These are phyloP conservation scores for Alouatta palliata DNA, from an alignment of 2,113 vertebrate genomes.

Conservation along the genomic window DNA sequence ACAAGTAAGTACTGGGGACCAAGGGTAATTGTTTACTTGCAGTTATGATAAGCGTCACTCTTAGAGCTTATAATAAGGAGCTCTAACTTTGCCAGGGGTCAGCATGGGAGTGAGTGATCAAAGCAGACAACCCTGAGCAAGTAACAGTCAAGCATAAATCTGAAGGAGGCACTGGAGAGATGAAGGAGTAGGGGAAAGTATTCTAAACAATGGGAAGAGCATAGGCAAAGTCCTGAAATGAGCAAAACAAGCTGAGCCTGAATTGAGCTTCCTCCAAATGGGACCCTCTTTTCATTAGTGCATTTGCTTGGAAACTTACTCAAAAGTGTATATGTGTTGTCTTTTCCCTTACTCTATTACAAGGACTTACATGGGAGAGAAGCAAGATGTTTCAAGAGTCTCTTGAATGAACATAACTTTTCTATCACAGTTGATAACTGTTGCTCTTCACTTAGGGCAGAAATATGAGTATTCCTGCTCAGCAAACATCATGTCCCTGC, in stretches of 20 bases:
- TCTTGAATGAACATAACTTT: not conserved
- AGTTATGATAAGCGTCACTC: not conserved
- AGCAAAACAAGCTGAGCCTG: not conserved
- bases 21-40: not conserved
- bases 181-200: not conserved
- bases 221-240: not conserved
- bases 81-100: not conserved
- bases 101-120: not conserved
- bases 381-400: not conserved
- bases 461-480: not conserved
- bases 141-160: not conserved
- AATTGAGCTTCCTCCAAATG: conserved; percentile 21
- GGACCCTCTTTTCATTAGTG: not conserved
- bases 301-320: not conserved
- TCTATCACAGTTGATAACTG: not conserved
- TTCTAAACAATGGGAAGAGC: not conserved
- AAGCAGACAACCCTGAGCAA: not conserved
- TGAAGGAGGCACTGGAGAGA: not conserved
- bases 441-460: not conserved
- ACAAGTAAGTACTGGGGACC: not conserved
- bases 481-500: not conserved
- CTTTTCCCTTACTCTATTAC: not conserved
- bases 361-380: not conserved
- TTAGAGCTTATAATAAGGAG: not conserved
- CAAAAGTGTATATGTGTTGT: not conserved